These are phyloP conservation scores for Eledona agricola DNA, from an alignment of 2,888 invertebrate species.

Conservation along the genomic window DNA sequence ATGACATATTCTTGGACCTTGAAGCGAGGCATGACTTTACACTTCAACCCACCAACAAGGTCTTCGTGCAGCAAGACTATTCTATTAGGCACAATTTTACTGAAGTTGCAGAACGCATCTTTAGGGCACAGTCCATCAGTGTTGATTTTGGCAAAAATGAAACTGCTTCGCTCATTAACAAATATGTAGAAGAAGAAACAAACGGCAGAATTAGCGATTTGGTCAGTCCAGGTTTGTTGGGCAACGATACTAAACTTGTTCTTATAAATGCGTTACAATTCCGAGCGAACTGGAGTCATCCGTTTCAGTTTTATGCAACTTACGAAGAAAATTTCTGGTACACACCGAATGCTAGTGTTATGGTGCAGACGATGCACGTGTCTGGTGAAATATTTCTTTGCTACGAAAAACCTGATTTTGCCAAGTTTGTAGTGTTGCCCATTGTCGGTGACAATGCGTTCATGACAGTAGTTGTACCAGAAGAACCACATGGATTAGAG, in stretches of 20 bases:
- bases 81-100: constrained; percentile 5
- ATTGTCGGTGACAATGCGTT: constrained; percentile 44
- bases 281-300: constrained; percentile 7
- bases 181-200: constrained; percentile 17
- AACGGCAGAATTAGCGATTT: constrained; percentile 55
- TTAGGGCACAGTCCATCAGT: constrained; percentile 1
- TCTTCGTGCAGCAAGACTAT: constrained; percentile 13
- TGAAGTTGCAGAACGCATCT: background rate
- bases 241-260: background rate
- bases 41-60: constrained; percentile 16
- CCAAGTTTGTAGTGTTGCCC: constrained; percentile 53
- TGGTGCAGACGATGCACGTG: constrained; percentile 3
- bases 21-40: constrained; percentile 11
- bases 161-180: constrained; percentile 14
- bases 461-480: constrained; percentile 49
- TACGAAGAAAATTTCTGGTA: background rate
- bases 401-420: constrained; percentile 48
- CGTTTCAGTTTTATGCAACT: background rate
- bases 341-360: background rate
- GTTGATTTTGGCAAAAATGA: constrained; percentile 11
- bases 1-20: background rate
- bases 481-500: constrained; percentile 41
- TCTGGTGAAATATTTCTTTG: constrained; percentile 43
- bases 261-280: constrained; percentile 23
- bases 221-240: constrained; percentile 16